Percentiles rank a stretch among this genome's conserved stretches.
phyloP scores from a whole-genome alignment of 2,797 vertebrate genomes.

The Galaxias olidus region DNA sequence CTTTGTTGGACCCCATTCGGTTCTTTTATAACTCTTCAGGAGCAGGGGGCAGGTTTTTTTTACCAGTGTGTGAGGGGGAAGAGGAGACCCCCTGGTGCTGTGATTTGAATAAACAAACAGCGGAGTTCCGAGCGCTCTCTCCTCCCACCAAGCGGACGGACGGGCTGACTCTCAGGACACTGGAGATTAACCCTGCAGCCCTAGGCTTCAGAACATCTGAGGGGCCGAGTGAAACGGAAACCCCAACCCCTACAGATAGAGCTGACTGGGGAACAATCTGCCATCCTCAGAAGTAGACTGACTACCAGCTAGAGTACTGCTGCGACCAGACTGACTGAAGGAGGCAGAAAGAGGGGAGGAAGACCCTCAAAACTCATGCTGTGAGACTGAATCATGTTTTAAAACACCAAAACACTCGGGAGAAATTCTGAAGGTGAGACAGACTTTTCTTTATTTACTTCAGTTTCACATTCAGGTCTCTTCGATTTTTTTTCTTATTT shows the following conservation, averaged over 20 bases:
- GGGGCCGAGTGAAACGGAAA: constrained; percentile 60
- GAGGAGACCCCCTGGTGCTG: constrained; percentile 54
- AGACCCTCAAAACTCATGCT: constrained; percentile 11
- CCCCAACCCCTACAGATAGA: constrained; percentile 48
- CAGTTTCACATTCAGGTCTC: constrained; percentile 27
- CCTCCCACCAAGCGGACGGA: constrained; percentile 33
- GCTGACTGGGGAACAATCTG: constrained; percentile 48
- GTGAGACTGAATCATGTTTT: constrained; percentile 39
- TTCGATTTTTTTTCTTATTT: constrained; percentile 20
- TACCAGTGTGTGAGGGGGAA: constrained; percentile 45
- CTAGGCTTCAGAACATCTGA: constrained; percentile 70
- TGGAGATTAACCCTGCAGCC: constrained; percentile 61
- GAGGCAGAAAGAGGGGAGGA: constrained; percentile 16
- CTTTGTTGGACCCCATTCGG: constrained; percentile 33
- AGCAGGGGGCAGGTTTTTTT: constrained; percentile 37
- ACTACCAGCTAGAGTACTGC: constrained; percentile 30
- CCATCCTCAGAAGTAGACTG: constrained; percentile 44
- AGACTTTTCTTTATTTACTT: constrained; percentile 6
- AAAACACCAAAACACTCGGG: constrained; percentile 23
- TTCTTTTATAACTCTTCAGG: constrained; percentile 43
- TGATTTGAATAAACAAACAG: constrained; percentile 80
- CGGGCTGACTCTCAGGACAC: constrained; percentile 61
- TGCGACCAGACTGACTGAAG: constrained; percentile 25
- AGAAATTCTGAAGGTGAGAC: constrained; percentile 65
- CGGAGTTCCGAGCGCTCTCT: constrained; percentile 52